These are phyloP conservation scores for Hydrozoanthus tunicans DNA, from an alignment of 64 coral and sea anemone species.

Conservation along the genomic window DNA sequence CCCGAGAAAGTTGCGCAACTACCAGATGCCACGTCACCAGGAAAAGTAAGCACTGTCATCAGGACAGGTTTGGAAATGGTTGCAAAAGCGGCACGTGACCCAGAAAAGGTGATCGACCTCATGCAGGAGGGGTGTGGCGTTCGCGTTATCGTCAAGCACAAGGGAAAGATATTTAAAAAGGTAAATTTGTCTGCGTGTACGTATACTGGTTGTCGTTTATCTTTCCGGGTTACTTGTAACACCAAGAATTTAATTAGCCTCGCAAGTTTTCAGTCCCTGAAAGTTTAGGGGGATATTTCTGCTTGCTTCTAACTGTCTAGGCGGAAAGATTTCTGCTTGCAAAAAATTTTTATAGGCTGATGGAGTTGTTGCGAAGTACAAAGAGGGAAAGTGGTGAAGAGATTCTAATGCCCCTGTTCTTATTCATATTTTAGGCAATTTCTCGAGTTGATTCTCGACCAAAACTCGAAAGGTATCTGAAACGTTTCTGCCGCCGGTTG, in stretches of 20 bases:
- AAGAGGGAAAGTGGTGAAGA: no score
- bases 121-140: conserved; percentile 99
- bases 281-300: no score
- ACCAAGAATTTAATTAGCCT: no score
- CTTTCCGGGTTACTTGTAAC: no score
- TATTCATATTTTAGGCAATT: conserved; percentile 76
- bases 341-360: background rate
- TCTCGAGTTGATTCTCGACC: conserved; percentile 95
- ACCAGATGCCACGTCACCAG: conserved; percentile 92
- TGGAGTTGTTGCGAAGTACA: background rate
- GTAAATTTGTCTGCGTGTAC: conserved; percentile 13
- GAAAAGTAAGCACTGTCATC: conserved; percentile 95
- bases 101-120: conserved; percentile 92
- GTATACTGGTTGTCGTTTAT: background rate
- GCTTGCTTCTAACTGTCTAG: no score
- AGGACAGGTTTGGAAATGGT: conserved; percentile 95
- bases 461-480: conserved; percentile 93
- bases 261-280: no score
- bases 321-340: no score
- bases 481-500: conserved; percentile 92
- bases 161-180: conserved; percentile 95
- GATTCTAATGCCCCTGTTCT: background rate
- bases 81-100: conserved; percentile 89
- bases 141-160: conserved; percentile 85
- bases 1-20: conserved; percentile 89